A percentile compares a stretch with the other conserved stretches of the same genome.
phyloP scores from a whole-genome alignment of 2,888 invertebrate species.

The Brachylomia viminalis region DNA sequence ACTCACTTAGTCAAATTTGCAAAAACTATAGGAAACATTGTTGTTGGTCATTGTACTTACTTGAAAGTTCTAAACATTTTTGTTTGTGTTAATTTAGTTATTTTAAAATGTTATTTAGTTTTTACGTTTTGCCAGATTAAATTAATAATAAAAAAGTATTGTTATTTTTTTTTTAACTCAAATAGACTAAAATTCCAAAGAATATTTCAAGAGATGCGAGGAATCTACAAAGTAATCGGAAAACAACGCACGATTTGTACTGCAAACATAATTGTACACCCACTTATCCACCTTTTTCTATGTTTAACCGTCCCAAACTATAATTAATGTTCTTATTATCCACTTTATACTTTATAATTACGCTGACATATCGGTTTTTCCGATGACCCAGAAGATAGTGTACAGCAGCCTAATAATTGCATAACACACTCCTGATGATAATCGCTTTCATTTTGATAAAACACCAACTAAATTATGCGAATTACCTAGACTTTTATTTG shows the following conservation, averaged over 20 bases:
- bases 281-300: neutral
- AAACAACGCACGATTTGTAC: neutral
- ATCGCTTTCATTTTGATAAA: neutral
- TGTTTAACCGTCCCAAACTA: constrained; percentile 11
- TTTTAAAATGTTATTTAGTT: neutral
- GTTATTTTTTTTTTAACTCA: neutral
- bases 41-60: no score
- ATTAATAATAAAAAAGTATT: neutral
- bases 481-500: neutral
- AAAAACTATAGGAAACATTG: no score
- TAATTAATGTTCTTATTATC: constrained; percentile 20
- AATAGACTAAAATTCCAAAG: neutral
- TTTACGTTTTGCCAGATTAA: no score
- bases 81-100: no score
- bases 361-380: neutral
- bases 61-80: no score
- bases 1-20: no score
- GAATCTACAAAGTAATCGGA: constrained; percentile 1
- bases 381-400: neutral
- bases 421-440: neutral
- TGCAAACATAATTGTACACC: constrained; percentile 8
- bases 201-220: neutral
- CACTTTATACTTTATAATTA: no score
- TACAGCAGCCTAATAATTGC: neutral
- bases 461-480: neutral